phyloP scores from a whole-genome alignment of 2,113 vertebrate species.

The Gambusia holbrooki region DNA sequence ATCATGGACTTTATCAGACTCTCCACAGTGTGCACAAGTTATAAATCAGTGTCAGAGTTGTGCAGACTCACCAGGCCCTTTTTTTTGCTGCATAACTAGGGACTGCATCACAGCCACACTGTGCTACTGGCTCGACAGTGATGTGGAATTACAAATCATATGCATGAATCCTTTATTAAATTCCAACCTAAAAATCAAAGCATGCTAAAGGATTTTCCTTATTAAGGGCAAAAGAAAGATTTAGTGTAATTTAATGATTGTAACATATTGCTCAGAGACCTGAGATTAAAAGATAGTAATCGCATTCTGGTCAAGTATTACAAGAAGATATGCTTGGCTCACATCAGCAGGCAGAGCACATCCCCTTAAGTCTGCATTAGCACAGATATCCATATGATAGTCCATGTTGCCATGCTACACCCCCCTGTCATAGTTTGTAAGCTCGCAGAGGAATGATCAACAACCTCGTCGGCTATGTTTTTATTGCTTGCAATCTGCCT shows the following conservation, averaged over 20 bases:
- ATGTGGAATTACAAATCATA: slow-evolving; percentile 32
- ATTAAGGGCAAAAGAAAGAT: slow-evolving; percentile 27
- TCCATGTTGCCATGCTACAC: slow-evolving; percentile 10
- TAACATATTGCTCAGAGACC: slow-evolving; percentile 59
- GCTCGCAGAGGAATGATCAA: slow-evolving; percentile 27
- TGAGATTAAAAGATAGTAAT: slow-evolving; percentile 62
- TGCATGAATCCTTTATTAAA: slow-evolving; percentile 54
- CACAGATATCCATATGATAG: slow-evolving; percentile 59
- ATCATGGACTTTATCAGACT: slow-evolving; percentile 46
- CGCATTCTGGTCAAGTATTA: slow-evolving; percentile 58
- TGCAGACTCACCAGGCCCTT: slow-evolving; percentile 24
- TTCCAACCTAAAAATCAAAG: slow-evolving; percentile 39
- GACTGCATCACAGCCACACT: slow-evolving; percentile 2
- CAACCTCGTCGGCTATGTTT: slow-evolving; percentile 33
- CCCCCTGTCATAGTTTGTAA: slow-evolving; percentile 38
- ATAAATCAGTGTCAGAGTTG: slow-evolving; percentile 54
- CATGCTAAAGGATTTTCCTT: slow-evolving; percentile 12
- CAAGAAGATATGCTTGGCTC: slow-evolving; percentile 60
- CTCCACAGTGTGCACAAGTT: slow-evolving; percentile 38
- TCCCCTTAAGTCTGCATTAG: slow-evolving; percentile 70
- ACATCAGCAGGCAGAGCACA: slow-evolving; percentile 36
- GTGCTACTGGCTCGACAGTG: slow-evolving; percentile 27
- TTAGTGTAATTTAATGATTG: slow-evolving; percentile 62
- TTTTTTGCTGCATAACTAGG: slow-evolving; percentile 23
- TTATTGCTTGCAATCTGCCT: slow-evolving; percentile 24